phyloP scores from a whole-genome alignment of 2,797 vertebrate genomes.

The Cryptoprocta ferox region DNA sequence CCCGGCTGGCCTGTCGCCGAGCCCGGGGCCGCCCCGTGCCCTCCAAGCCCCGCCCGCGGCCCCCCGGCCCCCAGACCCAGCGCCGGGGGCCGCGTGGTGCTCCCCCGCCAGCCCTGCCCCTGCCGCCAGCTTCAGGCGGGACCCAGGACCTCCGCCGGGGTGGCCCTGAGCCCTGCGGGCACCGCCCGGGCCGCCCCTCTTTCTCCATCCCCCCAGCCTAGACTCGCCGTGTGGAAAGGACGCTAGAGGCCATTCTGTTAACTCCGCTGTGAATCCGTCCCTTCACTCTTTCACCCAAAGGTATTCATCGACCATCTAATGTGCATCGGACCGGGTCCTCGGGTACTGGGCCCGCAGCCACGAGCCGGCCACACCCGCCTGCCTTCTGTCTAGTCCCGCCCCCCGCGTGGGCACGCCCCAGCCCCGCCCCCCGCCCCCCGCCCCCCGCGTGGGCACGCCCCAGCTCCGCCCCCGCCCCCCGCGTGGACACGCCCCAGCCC shows the following conservation, averaged over 20 bases:
- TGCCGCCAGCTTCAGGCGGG: neutral
- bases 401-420: no score
- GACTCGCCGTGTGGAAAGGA: rapidly evolving
- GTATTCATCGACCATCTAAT: no score
- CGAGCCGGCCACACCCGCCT: rapidly evolving
- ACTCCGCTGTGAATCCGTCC: no score
- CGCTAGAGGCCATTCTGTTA: rapidly evolving
- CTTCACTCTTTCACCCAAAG: neutral
- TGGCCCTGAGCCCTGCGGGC: rapidly evolving
- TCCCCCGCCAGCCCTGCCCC: neutral
- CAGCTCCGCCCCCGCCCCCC: no score
- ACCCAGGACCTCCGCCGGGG: rapidly evolving
- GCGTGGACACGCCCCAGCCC: no score
- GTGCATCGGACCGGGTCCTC: neutral
- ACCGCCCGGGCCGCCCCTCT: rapidly evolving
- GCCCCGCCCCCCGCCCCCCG: no score
- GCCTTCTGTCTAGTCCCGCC: rapidly evolving
- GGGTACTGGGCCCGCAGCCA: rapidly evolving
- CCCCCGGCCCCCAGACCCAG: neutral
- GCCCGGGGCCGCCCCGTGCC: no score
- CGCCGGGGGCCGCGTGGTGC: rapidly evolving
- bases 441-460: no score
- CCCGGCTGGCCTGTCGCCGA: neutral
- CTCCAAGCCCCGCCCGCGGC: rapidly evolving
- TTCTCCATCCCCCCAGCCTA: rapidly evolving